A percentile compares a stretch with the other conserved stretches of the same genome.
Evolutionary conservation across 2,888 invertebrate genomes (phyloP).

Genomic region (Caenorhabditis angaria): DNA sequence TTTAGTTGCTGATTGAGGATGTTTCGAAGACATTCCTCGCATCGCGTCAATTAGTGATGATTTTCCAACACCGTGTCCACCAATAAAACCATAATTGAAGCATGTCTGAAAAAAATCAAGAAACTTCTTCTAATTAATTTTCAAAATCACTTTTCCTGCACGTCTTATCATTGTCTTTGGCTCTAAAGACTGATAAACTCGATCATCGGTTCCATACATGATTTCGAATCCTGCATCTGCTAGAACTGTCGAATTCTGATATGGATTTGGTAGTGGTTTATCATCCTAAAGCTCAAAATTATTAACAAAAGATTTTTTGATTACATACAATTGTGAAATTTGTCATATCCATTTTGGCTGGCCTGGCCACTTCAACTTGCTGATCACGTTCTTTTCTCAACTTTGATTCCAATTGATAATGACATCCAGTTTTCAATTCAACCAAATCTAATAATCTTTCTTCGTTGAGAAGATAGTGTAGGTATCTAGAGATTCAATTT

Average conservation of each 20-base stretch:
- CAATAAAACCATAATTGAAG: slow-evolving; percentile 62
- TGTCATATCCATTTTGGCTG: slow-evolving; percentile 16
- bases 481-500: slow-evolving; percentile 27
- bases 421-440: slow-evolving; percentile 49
- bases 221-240: slow-evolving; percentile 63
- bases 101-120: slow-evolving; percentile 33
- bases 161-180: slow-evolving; percentile 50
- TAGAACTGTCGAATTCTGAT: slow-evolving; percentile 45
- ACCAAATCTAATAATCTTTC: slow-evolving; percentile 44
- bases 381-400: slow-evolving; percentile 32
- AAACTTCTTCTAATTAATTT: too few species aligned
- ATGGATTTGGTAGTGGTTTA: slow-evolving; percentile 15
- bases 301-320: too few species aligned
- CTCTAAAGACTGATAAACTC: slow-evolving; percentile 51
- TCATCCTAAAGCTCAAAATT: slow-evolving; percentile 17
- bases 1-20: slow-evolving; percentile 55
- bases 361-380: neutral
- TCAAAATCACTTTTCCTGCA: slow-evolving; percentile 45
- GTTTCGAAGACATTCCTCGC: slow-evolving; percentile 56
- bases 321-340: slow-evolving; percentile 6
- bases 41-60: slow-evolving; percentile 56
- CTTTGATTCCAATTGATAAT: slow-evolving; percentile 47
- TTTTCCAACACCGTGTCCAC: slow-evolving; percentile 51
- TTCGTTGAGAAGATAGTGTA: slow-evolving; percentile 56
- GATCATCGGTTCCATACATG: slow-evolving; percentile 53